phyloP scores from a whole-genome alignment of 2,797 vertebrate species.

The Esox lucius region DNA sequence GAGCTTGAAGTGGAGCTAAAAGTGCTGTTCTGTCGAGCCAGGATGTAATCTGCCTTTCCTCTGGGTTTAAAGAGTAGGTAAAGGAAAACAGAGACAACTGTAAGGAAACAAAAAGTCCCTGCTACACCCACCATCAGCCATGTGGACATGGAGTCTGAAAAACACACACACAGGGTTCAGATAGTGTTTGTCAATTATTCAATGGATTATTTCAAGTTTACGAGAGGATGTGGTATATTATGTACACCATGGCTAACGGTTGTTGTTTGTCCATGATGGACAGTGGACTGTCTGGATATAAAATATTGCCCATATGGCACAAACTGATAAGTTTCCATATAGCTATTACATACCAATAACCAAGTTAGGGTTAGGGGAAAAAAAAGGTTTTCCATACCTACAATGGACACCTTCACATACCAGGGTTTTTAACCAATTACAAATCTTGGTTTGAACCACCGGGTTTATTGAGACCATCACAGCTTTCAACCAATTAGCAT shows the following conservation, averaged over 20 bases:
- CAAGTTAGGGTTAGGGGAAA: not conserved
- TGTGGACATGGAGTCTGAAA: conserved; percentile 54
- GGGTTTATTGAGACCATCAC: too few species aligned
- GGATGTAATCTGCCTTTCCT: conserved; percentile 65
- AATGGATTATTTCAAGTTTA: too few species aligned
- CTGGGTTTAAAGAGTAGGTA: conserved; percentile 59
- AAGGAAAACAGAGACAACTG: conserved; percentile 62
- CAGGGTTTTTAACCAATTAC: too few species aligned
- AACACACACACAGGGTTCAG: not conserved
- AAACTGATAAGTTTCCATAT: not conserved
- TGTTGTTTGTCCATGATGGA: not conserved
- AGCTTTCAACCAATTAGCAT: too few species aligned
- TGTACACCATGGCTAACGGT: not conserved
- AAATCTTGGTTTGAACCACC: too few species aligned
- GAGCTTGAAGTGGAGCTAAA: conserved; percentile 35
- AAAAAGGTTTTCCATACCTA: too few species aligned
- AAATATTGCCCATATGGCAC: not conserved
- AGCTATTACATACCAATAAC: not conserved
- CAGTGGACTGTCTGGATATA: too few species aligned
- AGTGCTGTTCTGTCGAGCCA: conserved; percentile 67
- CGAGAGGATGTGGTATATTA: not conserved
- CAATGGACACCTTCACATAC: too few species aligned
- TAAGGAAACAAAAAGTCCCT: conserved; percentile 54
- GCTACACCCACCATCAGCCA: conserved; percentile 59
- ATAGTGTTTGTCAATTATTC: too few species aligned